These are phyloP conservation scores for Hirudo medicinalis DNA, from an alignment of 1,140 invertebrate genomes.

Conservation along the genomic window DNA sequence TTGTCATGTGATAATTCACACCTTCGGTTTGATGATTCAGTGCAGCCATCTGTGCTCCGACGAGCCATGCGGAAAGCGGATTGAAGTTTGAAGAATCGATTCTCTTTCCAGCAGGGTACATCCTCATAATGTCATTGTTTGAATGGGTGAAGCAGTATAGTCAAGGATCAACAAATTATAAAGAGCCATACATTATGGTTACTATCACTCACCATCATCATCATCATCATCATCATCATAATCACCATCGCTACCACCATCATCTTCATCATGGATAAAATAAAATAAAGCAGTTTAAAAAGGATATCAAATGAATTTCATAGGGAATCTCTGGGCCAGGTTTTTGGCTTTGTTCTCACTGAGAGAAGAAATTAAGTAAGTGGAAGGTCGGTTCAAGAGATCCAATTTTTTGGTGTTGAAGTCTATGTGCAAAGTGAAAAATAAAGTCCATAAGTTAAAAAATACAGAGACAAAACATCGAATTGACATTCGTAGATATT, in stretches of 20 bases:
- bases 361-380: conserved; percentile 73
- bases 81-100: conserved; percentile 46
- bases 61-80: conserved; percentile 43
- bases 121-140: conserved; percentile 71
- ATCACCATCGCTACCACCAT: not conserved
- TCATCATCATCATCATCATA: not conserved
- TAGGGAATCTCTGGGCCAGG: conserved; percentile 70
- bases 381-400: not conserved
- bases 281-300: conserved; percentile 20
- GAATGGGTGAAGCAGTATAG: conserved; percentile 46
- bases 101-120: conserved; percentile 65
- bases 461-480: not conserved
- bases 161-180: no score
- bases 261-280: no score
- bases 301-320: conserved; percentile 46
- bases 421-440: not conserved
- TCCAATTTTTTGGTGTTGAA: not conserved
- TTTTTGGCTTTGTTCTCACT: conserved; percentile 84
- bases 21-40: conserved; percentile 79
- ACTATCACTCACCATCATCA: not conserved
- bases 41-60: conserved; percentile 48
- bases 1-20: conserved; percentile 19
- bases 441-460: not conserved
- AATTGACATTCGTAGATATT: not conserved
- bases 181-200: no score